Evolutionary conservation across 2,113 vertebrate genomes (phyloP).

Genomic region (Blennius ocellaris): DNA sequence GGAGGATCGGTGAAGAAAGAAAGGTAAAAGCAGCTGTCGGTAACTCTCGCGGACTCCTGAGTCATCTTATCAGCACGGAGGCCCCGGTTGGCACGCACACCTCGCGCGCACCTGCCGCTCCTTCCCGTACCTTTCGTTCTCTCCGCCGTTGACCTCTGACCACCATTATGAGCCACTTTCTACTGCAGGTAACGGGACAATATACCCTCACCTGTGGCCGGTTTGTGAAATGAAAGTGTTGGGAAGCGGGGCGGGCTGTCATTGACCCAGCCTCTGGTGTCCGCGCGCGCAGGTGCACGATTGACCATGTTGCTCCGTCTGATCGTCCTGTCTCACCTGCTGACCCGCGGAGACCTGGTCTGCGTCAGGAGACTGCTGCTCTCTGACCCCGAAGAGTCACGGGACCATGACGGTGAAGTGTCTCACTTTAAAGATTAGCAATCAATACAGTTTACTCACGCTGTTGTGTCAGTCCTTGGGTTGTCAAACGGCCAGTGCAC

Average conservation of each 20-base stretch:
- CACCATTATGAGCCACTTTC: neutral
- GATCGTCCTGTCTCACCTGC: slow-evolving; percentile 82
- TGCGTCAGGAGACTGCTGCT: slow-evolving; percentile 58
- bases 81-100: neutral
- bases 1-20: too few species aligned
- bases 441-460: neutral
- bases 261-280: slow-evolving; percentile 16
- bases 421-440: neutral
- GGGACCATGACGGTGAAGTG: slow-evolving; percentile 79
- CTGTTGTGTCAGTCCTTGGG: too few species aligned
- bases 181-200: slow-evolving; percentile 13
- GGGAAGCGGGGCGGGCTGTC: neutral
- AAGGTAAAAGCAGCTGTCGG: too few species aligned
- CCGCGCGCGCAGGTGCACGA: slow-evolving; percentile 68
- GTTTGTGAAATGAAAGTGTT: neutral
- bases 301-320: slow-evolving; percentile 80
- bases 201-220: neutral
- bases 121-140: neutral
- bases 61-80: slow-evolving; percentile 24
- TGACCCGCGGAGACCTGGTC: slow-evolving; percentile 75
- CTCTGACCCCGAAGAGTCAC: slow-evolving; percentile 31
- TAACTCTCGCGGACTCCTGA: slow-evolving; percentile 28
- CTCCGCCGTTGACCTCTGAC: neutral
- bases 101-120: neutral
- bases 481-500: neutral